These are phyloP conservation scores for Peromyscus melanophrys DNA, from an alignment of 2,797 vertebrate species.

Conservation along the genomic window DNA sequence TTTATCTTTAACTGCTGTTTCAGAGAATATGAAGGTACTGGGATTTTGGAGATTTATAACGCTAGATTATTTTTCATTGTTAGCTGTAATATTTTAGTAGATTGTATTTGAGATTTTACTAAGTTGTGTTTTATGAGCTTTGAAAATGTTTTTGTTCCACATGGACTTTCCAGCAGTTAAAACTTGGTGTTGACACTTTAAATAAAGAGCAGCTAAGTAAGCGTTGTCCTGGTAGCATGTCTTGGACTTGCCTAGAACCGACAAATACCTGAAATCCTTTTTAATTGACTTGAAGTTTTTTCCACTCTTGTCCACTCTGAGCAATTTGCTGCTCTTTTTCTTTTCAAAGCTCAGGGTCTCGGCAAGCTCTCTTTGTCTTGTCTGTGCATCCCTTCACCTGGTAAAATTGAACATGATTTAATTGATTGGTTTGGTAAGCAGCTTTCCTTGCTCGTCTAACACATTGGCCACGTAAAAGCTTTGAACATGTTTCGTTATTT, in stretches of 20 bases:
- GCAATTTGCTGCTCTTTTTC: background rate
- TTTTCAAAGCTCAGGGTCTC: background rate
- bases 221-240: background rate
- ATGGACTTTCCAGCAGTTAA: background rate
- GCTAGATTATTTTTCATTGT: background rate
- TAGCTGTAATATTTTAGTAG: background rate
- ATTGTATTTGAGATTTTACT: background rate
- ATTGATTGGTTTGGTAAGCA: background rate
- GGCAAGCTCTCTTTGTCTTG: background rate
- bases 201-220: background rate
- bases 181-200: slow-evolving; percentile 14
- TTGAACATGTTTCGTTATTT: background rate
- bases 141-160: background rate
- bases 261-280: slow-evolving; percentile 21
- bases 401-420: background rate
- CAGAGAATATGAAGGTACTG: background rate
- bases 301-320: background rate
- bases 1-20: slow-evolving; percentile 16
- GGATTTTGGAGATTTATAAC: background rate
- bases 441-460: background rate
- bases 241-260: background rate
- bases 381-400: background rate
- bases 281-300: slow-evolving; percentile 32
- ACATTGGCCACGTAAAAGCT: background rate
- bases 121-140: slow-evolving; percentile 17